A percentile compares a stretch with the other conserved stretches of the same genome.
phyloP scores from a whole-genome alignment of 1,140 invertebrate genomes.

The Formica exsecta region DNA sequence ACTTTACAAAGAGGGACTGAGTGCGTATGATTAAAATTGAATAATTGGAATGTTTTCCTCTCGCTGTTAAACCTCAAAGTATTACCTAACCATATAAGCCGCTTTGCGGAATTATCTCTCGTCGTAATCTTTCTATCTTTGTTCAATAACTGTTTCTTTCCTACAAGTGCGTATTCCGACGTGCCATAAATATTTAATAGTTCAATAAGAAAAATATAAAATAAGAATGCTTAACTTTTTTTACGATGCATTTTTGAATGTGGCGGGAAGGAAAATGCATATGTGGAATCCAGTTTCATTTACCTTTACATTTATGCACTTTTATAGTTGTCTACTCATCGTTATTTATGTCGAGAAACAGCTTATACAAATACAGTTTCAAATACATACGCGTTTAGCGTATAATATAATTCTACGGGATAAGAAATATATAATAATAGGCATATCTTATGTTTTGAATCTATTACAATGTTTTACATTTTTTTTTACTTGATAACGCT shows the following conservation, averaged over 20 bases:
- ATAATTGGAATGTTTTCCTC: not conserved
- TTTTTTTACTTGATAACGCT: not conserved
- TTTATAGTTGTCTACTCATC: not conserved
- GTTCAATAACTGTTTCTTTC: not conserved
- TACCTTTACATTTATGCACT: not conserved
- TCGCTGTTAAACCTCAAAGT: not conserved
- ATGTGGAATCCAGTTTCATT: not conserved
- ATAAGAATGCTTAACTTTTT: not conserved
- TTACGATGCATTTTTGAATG: not conserved
- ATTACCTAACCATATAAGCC: not conserved
- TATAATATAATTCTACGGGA: not conserved
- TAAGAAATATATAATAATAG: not conserved
- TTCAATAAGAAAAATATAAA: not conserved
- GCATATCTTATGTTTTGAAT: not conserved
- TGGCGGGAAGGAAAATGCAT: not conserved
- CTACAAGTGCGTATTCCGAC: not conserved
- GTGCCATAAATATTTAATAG: constrained; percentile 35
- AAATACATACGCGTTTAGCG: not conserved
- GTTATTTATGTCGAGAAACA: constrained; percentile 31
- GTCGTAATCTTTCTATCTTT: not conserved
- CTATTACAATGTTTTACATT: not conserved
- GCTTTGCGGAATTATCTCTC: not conserved
- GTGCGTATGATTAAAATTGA: not conserved
- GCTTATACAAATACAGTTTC: not conserved
- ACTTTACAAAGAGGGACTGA: not conserved